Evolutionary conservation across 2,888 invertebrate species (phyloP).

Genomic region (Deroplatys truncata): DNA sequence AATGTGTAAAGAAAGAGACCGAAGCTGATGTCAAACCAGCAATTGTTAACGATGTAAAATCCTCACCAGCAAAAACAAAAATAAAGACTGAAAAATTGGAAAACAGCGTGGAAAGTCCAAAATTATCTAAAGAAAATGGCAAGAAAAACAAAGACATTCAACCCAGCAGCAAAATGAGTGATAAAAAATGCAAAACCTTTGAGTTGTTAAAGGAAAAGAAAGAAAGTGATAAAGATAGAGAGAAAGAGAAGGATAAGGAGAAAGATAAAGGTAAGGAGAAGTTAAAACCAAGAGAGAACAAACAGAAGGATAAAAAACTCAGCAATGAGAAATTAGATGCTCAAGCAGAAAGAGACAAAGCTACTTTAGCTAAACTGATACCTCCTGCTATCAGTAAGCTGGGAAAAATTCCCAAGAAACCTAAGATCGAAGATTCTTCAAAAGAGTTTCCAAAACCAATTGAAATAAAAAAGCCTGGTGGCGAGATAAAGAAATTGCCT

Average conservation of each 20-base stretch:
- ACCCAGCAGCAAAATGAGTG: neutral
- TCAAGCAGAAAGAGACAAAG: slow-evolving; percentile 64
- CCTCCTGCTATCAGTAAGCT: slow-evolving; percentile 67
- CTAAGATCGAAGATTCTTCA: slow-evolving; percentile 42
- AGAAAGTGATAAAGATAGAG: slow-evolving; percentile 36
- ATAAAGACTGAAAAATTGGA: slow-evolving; percentile 18
- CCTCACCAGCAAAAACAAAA: neutral
- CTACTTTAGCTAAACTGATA: slow-evolving; percentile 61
- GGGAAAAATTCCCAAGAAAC: slow-evolving; percentile 74
- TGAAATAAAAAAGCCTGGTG: slow-evolving; percentile 25
- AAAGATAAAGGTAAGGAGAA: slow-evolving; percentile 36
- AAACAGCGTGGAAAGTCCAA: neutral
- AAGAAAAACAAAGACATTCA: slow-evolving; percentile 22
- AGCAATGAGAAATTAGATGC: slow-evolving; percentile 39
- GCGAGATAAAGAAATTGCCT: slow-evolving; percentile 27
- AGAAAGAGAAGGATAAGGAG: slow-evolving; percentile 34
- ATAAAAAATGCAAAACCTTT: slow-evolving; percentile 14
- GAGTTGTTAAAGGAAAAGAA: slow-evolving; percentile 36
- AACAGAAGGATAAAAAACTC: slow-evolving; percentile 43
- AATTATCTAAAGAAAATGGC: neutral
- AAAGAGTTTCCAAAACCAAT: neutral
- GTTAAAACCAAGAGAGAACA: slow-evolving; percentile 36
- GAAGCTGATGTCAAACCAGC: neutral
- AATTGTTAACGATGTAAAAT: neutral
- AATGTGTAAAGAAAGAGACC: neutral